phyloP scores from a whole-genome alignment of 2,888 invertebrate genomes.

The Acleris holmiana region DNA sequence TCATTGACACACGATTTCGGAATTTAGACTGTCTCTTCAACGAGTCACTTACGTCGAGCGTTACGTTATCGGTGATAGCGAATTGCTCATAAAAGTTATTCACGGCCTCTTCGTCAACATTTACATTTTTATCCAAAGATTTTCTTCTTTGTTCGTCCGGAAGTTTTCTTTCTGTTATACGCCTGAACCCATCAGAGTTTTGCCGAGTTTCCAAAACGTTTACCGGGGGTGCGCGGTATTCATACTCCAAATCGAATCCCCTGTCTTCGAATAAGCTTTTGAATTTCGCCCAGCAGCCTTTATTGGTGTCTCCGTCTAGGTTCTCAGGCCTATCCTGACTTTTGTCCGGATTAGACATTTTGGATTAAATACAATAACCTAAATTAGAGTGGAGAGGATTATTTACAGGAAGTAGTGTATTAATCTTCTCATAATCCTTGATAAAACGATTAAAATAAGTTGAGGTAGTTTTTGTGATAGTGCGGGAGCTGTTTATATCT shows the following conservation, averaged over 20 bases:
- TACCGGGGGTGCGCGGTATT: constrained; percentile 55
- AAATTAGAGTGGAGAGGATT: constrained; percentile 7
- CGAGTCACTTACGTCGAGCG: constrained; percentile 54
- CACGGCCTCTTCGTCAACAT: constrained; percentile 60
- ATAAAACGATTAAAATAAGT: constrained; percentile 21
- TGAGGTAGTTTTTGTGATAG: constrained; percentile 14
- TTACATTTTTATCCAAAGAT: constrained; percentile 46
- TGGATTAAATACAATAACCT: neutral
- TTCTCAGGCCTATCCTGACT: constrained; percentile 25
- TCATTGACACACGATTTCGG: constrained; percentile 69
- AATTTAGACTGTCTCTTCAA: constrained; percentile 56
- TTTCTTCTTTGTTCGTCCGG: constrained; percentile 52
- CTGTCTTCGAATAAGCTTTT: constrained; percentile 73
- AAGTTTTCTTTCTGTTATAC: constrained; percentile 40
- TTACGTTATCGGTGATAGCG: constrained; percentile 61
- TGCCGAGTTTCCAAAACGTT: constrained; percentile 52
- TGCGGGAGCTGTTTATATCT: constrained; percentile 32
- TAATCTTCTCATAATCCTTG: constrained; percentile 42
- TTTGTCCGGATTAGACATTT: constrained; percentile 31
- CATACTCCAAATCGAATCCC: constrained; percentile 76
- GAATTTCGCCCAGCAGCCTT: constrained; percentile 73
- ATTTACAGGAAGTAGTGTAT: constrained; percentile 33
- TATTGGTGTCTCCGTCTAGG: constrained; percentile 42
- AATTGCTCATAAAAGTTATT: constrained; percentile 79
- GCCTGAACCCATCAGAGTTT: constrained; percentile 59